Percentiles rank a stretch among this genome's conserved stretches.
Evolutionary conservation across 2,888 invertebrate genomes (phyloP).

Genomic region (Scaptomyza parva): DNA sequence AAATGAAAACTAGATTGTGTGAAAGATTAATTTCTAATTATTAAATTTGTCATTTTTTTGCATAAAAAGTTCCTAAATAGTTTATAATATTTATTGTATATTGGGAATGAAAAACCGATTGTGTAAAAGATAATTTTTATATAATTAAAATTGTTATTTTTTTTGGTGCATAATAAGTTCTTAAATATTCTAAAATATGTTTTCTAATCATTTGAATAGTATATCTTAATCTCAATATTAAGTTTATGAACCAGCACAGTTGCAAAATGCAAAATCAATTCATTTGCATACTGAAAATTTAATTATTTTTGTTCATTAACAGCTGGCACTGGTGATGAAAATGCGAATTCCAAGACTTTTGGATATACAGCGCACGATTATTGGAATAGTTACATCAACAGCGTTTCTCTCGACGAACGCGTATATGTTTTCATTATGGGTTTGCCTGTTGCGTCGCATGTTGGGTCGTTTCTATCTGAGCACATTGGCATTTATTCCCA

Average conservation of each 20-base stretch:
- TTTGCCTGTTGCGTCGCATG: conserved; percentile 88
- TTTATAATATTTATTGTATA: too few relatives aligned
- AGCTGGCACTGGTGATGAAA: conserved; percentile 89
- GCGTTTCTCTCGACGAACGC: conserved; percentile 90
- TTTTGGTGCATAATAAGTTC: neutral
- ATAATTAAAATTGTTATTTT: neutral
- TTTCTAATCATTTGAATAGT: neutral
- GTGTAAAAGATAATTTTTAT: too few relatives aligned
- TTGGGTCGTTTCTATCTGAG: conserved; percentile 89
- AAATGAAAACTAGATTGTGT: too few relatives aligned
- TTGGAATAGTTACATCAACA: conserved; percentile 89
- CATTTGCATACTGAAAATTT: too few relatives aligned
- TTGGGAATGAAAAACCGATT: too few relatives aligned
- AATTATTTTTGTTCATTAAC: too few relatives aligned
- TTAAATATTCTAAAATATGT: neutral
- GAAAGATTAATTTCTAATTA: too few relatives aligned
- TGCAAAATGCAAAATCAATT: neutral
- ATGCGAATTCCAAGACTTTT: conserved; percentile 87
- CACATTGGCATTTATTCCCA: conserved; percentile 89
- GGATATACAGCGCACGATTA: conserved; percentile 87
- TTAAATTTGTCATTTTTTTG: too few relatives aligned
- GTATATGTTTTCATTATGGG: conserved; percentile 88
- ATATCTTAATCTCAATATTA: neutral
- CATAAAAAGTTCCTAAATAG: too few relatives aligned
- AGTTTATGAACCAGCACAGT: neutral